Evolutionary conservation across 2,888 invertebrate species (phyloP), one percentile per base, ranked within the genome.

Genomic region (Nomada flava): DNA sequence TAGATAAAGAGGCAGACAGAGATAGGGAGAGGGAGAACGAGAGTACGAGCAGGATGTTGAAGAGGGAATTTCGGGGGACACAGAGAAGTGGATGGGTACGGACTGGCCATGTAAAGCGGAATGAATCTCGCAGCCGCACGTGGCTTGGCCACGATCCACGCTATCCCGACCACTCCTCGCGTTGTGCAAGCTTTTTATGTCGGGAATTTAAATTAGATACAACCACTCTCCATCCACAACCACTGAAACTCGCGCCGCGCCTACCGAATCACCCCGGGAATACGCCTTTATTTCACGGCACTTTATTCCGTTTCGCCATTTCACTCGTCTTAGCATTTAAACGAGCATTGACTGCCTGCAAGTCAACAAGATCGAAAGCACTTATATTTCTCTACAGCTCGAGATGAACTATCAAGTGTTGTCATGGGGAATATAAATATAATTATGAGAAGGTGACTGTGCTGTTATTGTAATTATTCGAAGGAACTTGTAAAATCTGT

Each of bases 131-230:
- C 87, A 89, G 92, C 92, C 92, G 92, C 92, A 92, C 92, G 92
- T 92, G 92, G 92, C 92, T 92, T 92, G 92, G 92, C 91, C 91
- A 79, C 90, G 90, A 91, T 92, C 92, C 92, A 92, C 92, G 89
- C 91, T 89, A 87, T 88, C 87, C 91, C 90, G 80, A 85, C 86
- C 86, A 88, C 85, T 80, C 88, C 83, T 88, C 86, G 88, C 89
- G 85, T 90, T 89, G 89, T 90, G 89, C 89, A 89, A 91, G 90
- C 91, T 92, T 91, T 91, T 91, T 92, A 91, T 90, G 91, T 89
- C 90, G 90, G 89, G 92, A 92, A 92, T 92, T 92, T 92, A 92
- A 92, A 92, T 92, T 92, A 92, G 92, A 92, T 92, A 92, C 91
- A 91, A 91, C 90, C 89, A 86, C 90, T 89, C 90, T 87, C 90